Evolutionary conservation across 2,113 vertebrate species (phyloP).

Genomic region (Lasiurus cinereus): DNA sequence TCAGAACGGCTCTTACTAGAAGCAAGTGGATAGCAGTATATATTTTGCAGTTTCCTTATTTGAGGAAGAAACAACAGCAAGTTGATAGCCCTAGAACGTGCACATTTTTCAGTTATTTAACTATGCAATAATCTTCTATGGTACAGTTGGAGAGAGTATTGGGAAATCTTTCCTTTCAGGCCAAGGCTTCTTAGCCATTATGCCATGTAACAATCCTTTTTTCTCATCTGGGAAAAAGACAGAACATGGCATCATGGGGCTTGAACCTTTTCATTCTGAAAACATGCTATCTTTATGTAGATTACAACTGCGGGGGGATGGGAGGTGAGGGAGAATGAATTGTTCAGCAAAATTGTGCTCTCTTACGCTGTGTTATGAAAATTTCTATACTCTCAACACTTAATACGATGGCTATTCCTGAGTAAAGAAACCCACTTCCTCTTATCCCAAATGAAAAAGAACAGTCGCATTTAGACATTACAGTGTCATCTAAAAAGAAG

Average conservation of each 20-base stretch:
- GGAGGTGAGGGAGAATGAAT: background rate
- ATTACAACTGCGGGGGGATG: background rate
- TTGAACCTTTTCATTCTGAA: conserved; percentile 25
- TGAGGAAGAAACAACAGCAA: background rate
- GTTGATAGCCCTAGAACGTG: background rate
- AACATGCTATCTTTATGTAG: background rate
- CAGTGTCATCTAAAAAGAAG: background rate
- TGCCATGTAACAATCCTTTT: background rate
- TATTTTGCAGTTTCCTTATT: background rate
- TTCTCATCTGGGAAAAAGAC: background rate
- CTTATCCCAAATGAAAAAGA: background rate
- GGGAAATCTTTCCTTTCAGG: background rate
- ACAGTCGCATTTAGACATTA: background rate
- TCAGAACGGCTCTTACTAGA: background rate
- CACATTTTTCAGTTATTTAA: background rate
- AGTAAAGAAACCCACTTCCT: background rate
- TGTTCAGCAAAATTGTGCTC: background rate
- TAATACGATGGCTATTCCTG: background rate
- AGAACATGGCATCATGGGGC: background rate
- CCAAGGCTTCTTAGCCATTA: background rate
- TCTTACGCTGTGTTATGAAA: background rate
- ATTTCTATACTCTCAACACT: background rate
- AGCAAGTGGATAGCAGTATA: background rate
- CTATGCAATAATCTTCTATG: background rate
- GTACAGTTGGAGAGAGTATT: background rate